Evolutionary conservation across 1,140 invertebrate genomes (phyloP), one percentile per base, ranked within the genome.

Genomic region (Ceratina calcarata): DNA sequence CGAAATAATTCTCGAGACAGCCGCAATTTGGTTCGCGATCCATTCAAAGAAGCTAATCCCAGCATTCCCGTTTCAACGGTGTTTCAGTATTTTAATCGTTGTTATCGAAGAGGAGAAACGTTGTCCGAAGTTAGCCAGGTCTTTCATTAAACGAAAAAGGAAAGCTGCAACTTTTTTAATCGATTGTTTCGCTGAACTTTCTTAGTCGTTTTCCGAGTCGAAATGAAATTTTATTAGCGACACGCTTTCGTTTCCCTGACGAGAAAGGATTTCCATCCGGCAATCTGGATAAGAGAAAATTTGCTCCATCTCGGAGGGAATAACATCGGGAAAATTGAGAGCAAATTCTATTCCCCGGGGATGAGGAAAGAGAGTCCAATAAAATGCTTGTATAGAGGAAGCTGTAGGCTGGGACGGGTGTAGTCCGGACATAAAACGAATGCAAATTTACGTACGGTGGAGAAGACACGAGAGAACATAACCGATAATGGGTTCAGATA

Each of bases 401-500:
- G 20, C 58, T 37, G 24, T 71, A 62, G 45, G 49, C 53, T 20
- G 49, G 61, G 13, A 37, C 45, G 27, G 51, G 18, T 18, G 20
- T 22, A 18, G 24, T 62, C 72, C 32, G 58, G 37, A 55, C 45
- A 22, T 64, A 57, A 57, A 67, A 74, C 73, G 73, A 67, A 68
- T 58, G 64, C 32, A 76, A 76, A 76, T 76, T 62, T 37, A 78
- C 69, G 32, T 18, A 45, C 32, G 27, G 32, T 24, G 32, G 24
- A 20, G 57, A 60, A 62, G 58, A 71, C 75, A 58, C 53, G 73
- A 13, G 37, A 67, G 73, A 78, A 37, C 45, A 53, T 62, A 70
- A 49, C 68, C 68, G 76, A 72, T 78, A 78, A 72, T 64, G 68
- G 32, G 10, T 15, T 13, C 16, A 18, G 68, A 72, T 78, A 71